phyloP scores from a whole-genome alignment of 35 echinoderm and acorn worm genomes.

The Eucidaris tribuloides region DNA sequence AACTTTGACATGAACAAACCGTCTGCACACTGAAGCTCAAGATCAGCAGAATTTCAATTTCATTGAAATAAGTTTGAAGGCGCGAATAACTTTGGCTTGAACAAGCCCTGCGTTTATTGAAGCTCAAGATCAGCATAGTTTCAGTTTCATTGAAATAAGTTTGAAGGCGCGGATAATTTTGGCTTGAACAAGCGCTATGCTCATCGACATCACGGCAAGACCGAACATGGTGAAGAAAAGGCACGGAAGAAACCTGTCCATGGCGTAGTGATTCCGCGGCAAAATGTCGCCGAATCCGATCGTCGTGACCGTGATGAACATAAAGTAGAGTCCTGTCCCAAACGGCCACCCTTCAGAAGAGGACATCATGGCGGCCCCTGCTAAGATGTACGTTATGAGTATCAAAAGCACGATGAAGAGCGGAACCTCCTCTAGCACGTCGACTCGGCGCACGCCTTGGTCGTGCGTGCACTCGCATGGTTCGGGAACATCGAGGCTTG shows the following conservation, averaged over 20 bases:
- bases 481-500: not conserved
- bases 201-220: constrained; percentile 92
- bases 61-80: too few relatives aligned
- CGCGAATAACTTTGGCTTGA: constrained; percentile 49
- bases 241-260: constrained; percentile 49
- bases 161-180: constrained; percentile 32
- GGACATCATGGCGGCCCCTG: constrained; percentile 48
- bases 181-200: constrained; percentile 74
- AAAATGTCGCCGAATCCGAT: constrained; percentile 92
- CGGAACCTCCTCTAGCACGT: constrained; percentile 65
- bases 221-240: constrained; percentile 75
- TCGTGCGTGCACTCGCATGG: not conserved
- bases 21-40: too few relatives aligned
- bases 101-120: constrained; percentile 87
- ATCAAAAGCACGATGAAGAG: constrained; percentile 54
- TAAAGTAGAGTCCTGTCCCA: constrained; percentile 75
- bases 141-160: too few relatives aligned
- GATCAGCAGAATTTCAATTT: too few relatives aligned
- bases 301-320: constrained; percentile 90
- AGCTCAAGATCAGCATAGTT: too few relatives aligned
- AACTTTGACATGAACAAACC: too few relatives aligned
- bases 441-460: not conserved
- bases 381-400: constrained; percentile 52
- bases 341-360: constrained; percentile 67
- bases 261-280: constrained; percentile 74